Evolutionary conservation across 1,140 invertebrate species (phyloP), one percentile per base, ranked within the genome.

Genomic region (Neodiprion fabricii): DNA sequence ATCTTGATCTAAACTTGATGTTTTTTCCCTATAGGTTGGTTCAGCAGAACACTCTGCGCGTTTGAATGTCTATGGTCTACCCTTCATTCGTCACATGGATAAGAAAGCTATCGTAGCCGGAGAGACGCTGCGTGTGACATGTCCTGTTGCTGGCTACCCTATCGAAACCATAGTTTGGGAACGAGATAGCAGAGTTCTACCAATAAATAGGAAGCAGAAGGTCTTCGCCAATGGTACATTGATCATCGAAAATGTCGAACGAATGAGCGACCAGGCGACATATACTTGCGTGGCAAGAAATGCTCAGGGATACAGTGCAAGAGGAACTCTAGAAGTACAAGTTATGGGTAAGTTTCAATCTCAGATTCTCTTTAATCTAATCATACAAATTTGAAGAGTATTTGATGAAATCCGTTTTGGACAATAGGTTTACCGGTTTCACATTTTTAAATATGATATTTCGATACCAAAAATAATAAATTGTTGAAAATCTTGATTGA

Each of bases 201-300:
- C 97, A 69, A 97, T 97, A 85, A 98, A 98, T 86, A 93, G 97
- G 80, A 96, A 98, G 81, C 97, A 99, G 83, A 96, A 96, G 82
- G 96, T 98, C 17, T 97, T 96, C 88, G 93, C 94, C 47, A 98
- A 98, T 83, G 97, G 97, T 70, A 98, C 96, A 0, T 91, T 99
- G 1, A 95, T 97, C 71, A 97, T 99, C 79, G 94, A 96, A 85
- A 97, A 97, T 84, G 96, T 99, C 1, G 96, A 98, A 87, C 91
- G 96, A 48, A 91, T 92, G 78, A 95, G 95, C 73, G 98, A 99
- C 88, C 96, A 98, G 85, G 97, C 97, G 2, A 95, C 94, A 1
- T 99, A 99, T 88, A 97, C 95, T 0, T 99, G 98, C 86, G 95
- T 97, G 8, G 97, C 96, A 9, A 94, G 94, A 81, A 98, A 97